Evolutionary conservation across 2,113 vertebrate species (phyloP).

Genomic region (Galeopterus variegatus): DNA sequence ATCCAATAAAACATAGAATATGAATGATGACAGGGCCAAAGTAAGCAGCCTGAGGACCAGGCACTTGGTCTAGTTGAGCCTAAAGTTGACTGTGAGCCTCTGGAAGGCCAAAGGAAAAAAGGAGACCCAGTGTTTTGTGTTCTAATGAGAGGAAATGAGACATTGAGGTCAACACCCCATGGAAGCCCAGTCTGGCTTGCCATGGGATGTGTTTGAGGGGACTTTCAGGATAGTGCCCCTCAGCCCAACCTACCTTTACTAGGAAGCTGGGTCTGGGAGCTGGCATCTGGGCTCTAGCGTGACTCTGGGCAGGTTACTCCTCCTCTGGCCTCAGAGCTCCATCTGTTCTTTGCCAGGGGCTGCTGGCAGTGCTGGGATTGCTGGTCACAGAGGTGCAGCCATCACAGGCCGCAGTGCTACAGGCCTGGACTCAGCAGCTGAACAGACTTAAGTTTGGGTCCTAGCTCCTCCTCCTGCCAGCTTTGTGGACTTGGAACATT

Average conservation of each 20-base stretch:
- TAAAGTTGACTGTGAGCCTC: neutral
- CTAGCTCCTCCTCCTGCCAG: neutral
- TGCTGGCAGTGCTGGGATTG: neutral
- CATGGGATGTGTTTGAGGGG: neutral
- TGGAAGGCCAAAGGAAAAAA: slow-evolving; percentile 13
- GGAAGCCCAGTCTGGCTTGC: neutral
- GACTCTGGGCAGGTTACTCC: neutral
- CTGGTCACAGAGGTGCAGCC: neutral
- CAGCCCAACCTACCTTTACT: neutral
- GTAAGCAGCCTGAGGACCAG: neutral
- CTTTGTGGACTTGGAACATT: neutral
- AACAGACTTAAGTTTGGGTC: neutral
- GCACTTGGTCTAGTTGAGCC: neutral
- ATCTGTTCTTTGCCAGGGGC: neutral
- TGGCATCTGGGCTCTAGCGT: neutral
- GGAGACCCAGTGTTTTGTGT: slow-evolving; percentile 14
- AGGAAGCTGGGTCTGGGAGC: neutral
- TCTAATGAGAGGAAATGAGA: neutral
- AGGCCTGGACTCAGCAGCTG: neutral
- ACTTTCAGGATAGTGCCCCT: neutral
- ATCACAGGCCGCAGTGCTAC: no score
- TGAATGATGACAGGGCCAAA: neutral
- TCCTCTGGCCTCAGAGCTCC: neutral
- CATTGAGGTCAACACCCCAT: neutral
- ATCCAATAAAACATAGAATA: neutral